phyloP scores from a whole-genome alignment of 2,888 invertebrate species.

The Limenitis camilla region DNA sequence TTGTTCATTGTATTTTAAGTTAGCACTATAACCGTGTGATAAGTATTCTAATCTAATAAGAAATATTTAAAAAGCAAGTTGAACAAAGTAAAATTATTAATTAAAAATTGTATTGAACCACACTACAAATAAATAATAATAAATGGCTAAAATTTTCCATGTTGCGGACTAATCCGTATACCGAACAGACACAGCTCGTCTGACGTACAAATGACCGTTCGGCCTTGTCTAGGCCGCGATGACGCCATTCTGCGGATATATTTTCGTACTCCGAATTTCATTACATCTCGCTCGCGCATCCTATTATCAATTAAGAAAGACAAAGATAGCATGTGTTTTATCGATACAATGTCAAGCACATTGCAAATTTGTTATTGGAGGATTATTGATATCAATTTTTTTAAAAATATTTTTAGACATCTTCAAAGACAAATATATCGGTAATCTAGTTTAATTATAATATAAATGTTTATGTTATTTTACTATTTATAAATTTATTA shows the following conservation, averaged over 20 bases:
- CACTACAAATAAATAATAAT: neutral
- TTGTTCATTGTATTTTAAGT: no score
- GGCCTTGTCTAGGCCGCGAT: conserved; percentile 74
- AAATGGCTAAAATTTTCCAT: conserved; percentile 27
- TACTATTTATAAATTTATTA: no score
- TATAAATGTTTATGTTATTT: no score
- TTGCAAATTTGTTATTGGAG: neutral
- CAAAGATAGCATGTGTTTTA: conserved; percentile 10
- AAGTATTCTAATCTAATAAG: no score
- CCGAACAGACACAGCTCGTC: conserved; percentile 56
- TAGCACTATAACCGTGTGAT: no score
- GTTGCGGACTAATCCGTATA: conserved; percentile 34
- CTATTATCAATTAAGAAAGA: conserved; percentile 8
- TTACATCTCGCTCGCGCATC: conserved; percentile 44
- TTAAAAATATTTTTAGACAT: no score
- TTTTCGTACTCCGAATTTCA: conserved; percentile 54
- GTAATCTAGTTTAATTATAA: no score
- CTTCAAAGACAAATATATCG: no score
- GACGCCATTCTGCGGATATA: conserved; percentile 68
- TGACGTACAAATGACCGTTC: conserved; percentile 69
- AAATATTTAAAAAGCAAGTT: no score
- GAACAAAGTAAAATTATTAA: no score
- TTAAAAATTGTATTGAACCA: neutral
- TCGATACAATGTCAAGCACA: conserved; percentile 5
- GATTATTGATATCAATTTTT: neutral